Evolutionary conservation across 2,888 invertebrate genomes (phyloP).

Genomic region (Acleris holmiana): DNA sequence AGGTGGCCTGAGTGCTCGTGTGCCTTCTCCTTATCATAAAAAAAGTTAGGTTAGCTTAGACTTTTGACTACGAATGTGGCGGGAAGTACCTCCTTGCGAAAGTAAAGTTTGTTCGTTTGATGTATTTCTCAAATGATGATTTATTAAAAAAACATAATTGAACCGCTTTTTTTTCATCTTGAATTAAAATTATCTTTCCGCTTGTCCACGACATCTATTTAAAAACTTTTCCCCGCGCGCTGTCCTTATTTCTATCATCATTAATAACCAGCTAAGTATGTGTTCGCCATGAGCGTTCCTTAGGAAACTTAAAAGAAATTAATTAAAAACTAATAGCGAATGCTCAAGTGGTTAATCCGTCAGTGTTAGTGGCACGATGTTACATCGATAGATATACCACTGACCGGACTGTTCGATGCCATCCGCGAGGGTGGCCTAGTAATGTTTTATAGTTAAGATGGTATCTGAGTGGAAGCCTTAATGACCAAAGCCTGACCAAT

Average conservation of each 20-base stretch:
- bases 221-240: slow-evolving; percentile 4
- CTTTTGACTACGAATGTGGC: no score
- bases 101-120: no score
- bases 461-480: neutral
- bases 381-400: slow-evolving; percentile 35
- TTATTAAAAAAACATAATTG: no score
- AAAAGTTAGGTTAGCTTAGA: no score
- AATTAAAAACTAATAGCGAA: slow-evolving; percentile 31
- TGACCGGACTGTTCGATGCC: slow-evolving; percentile 45
- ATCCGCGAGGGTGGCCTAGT: slow-evolving; percentile 48
- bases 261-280: slow-evolving; percentile 4
- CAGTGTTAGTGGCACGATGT: slow-evolving; percentile 26
- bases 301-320: slow-evolving; percentile 7
- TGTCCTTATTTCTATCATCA: slow-evolving; percentile 3
- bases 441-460: slow-evolving; percentile 24
- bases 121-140: no score
- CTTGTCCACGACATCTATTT: neutral
- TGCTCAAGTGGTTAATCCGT: slow-evolving; percentile 28
- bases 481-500: no score
- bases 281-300: slow-evolving; percentile 5
- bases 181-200: neutral
- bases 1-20: no score
- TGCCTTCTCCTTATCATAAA: no score
- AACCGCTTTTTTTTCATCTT: no score
- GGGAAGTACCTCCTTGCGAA: no score